These are phyloP conservation scores for Cybosia mesomella DNA, from an alignment of 2,888 invertebrate species.

Conservation along the genomic window DNA sequence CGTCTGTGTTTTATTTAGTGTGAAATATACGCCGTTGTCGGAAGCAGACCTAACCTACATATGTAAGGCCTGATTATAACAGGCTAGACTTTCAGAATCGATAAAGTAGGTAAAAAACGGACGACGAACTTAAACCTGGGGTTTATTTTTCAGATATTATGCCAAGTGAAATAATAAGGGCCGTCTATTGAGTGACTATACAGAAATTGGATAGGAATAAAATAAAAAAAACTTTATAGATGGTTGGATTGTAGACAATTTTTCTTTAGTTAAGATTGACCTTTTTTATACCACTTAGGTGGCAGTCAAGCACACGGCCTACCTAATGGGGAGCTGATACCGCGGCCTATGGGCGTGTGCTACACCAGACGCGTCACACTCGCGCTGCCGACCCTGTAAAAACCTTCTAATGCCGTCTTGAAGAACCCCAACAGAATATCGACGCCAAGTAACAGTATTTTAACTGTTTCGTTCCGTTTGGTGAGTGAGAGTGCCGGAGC, in stretches of 20 bases:
- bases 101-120: constrained; percentile 16
- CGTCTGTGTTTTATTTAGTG: constrained; percentile 51
- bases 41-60: constrained; percentile 22
- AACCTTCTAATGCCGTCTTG: too few relatives aligned
- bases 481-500: too few relatives aligned
- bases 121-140: background rate
- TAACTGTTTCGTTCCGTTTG: too few relatives aligned
- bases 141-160: background rate
- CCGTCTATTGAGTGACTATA: background rate
- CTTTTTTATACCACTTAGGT: too few relatives aligned
- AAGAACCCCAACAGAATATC: too few relatives aligned
- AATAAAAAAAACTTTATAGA: background rate
- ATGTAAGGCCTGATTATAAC: constrained; percentile 16
- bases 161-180: background rate
- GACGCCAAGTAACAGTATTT: too few relatives aligned
- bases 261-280: background rate
- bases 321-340: too few relatives aligned
- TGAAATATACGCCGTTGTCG: constrained; percentile 46
- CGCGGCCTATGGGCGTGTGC: too few relatives aligned
- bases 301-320: too few relatives aligned
- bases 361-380: too few relatives aligned
- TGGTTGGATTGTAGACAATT: background rate
- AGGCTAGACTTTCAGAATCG: constrained; percentile 21
- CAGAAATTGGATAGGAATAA: background rate
- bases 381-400: too few relatives aligned